phyloP scores from a whole-genome alignment of 2,888 invertebrate species.

The Epinotia nisella region DNA sequence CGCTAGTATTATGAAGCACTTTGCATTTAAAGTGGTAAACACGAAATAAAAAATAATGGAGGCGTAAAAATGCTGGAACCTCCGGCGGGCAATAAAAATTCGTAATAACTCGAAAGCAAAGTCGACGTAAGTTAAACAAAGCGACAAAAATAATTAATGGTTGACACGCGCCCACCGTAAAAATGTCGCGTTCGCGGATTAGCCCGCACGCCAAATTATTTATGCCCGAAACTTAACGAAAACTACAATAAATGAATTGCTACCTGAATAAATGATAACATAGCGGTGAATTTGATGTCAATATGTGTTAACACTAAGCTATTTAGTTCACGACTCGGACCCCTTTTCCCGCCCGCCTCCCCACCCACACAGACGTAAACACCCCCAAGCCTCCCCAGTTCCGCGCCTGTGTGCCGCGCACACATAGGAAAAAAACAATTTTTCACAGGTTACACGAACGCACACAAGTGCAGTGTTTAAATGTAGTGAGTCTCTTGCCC shows the following conservation, averaged over 20 bases:
- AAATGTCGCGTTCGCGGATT: constrained; percentile 56
- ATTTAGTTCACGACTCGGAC: constrained; percentile 83
- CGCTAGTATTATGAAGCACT: constrained; percentile 36
- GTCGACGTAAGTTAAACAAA: constrained; percentile 78
- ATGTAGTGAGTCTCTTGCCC: constrained; percentile 79
- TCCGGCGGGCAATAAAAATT: constrained; percentile 75
- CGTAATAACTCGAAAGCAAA: constrained; percentile 75
- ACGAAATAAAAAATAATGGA: constrained; percentile 54
- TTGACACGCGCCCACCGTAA: constrained; percentile 63
- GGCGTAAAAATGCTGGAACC: constrained; percentile 59
- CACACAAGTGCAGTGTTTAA: constrained; percentile 66
- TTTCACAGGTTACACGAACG: constrained; percentile 77
- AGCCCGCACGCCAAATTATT: constrained; percentile 60
- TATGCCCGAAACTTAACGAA: constrained; percentile 63
- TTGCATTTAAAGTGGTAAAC: constrained; percentile 46
- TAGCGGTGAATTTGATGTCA: constrained; percentile 85
- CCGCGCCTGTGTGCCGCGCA: constrained; percentile 60
- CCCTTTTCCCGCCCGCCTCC: constrained; percentile 66
- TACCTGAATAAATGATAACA: constrained; percentile 84
- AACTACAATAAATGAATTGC: constrained; percentile 77
- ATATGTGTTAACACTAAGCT: constrained; percentile 86
- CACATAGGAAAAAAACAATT: constrained; percentile 75
- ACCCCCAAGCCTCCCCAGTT: constrained; percentile 54
- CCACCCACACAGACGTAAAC: constrained; percentile 59
- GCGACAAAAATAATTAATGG: constrained; percentile 76